Conservation (phyloP, 1,140 invertebrate species). For the Zaprionus tsacasi region DNA sequence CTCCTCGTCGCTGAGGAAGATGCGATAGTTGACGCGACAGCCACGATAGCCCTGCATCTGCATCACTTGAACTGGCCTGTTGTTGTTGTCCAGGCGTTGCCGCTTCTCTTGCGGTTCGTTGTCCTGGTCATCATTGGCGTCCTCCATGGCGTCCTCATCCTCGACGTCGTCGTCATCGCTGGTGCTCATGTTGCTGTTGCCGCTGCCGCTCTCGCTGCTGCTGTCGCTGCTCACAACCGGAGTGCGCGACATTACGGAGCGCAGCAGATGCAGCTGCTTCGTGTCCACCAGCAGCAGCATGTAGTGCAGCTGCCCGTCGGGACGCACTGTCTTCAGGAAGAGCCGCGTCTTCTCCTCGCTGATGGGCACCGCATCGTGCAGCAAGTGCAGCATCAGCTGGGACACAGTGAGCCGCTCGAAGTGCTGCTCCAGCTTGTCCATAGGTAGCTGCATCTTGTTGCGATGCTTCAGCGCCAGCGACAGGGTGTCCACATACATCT, state of each 20-base stretch:
- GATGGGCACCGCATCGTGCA: constrained; percentile 36
- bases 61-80: constrained; percentile 22
- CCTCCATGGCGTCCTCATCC: not conserved
- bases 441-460: not conserved
- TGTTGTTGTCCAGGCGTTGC: not conserved
- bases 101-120: not conserved
- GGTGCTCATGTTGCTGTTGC: constrained; percentile 7
- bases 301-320: constrained; percentile 52
- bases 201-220: constrained; percentile 23
- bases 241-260: constrained; percentile 33
- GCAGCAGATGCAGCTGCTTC: constrained; percentile 32
- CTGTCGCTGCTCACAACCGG: not conserved
- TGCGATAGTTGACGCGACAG: constrained; percentile 40
- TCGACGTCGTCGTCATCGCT: not conserved
- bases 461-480: not conserved
- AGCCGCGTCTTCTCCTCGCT: constrained; percentile 27
- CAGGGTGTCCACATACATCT: constrained; percentile 45
- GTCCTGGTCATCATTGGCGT: not conserved
- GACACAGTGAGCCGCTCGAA: constrained; percentile 45
- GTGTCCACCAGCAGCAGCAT: constrained; percentile 38
- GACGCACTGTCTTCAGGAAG: constrained; percentile 45
- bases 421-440: constrained; percentile 8
- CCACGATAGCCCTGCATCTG: constrained; percentile 34
- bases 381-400: constrained; percentile 51
- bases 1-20: constrained; percentile 33